phyloP scores from a whole-genome alignment of 2,113 vertebrate genomes.

The Syrmaticus mikado region DNA sequence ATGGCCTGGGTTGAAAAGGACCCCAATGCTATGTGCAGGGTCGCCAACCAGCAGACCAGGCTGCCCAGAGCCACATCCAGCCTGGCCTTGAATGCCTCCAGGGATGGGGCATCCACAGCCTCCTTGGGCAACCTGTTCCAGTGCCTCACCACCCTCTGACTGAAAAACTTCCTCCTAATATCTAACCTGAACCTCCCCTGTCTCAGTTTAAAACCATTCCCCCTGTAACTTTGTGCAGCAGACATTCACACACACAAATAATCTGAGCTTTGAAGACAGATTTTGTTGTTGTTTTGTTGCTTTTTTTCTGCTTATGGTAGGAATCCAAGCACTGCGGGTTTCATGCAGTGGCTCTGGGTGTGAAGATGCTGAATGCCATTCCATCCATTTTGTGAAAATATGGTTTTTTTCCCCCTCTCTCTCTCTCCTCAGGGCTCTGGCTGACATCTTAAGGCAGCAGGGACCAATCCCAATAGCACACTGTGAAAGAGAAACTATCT shows the following conservation, averaged over 20 bases:
- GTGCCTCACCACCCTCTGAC: no score
- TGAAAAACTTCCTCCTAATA: no score
- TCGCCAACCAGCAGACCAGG: no score
- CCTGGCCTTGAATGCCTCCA: no score
- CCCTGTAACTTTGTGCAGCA: not conserved
- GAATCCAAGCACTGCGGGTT: not conserved
- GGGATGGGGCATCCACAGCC: no score
- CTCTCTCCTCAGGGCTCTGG: slow-evolving; percentile 88
- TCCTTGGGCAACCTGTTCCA: no score
- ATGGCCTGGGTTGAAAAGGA: no score
- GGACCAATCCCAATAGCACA: slow-evolving; percentile 98
- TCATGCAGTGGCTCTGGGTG: not conserved
- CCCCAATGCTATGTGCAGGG: no score
- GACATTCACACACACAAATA: not conserved
- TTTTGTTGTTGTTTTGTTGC: not conserved
- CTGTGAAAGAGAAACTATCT: slow-evolving; percentile 97
- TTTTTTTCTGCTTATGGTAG: not conserved
- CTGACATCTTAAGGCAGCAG: slow-evolving; percentile 98
- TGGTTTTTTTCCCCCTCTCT: not conserved
- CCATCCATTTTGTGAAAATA: not conserved
- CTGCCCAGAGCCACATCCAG: no score
- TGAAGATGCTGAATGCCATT: not conserved
- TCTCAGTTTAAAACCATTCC: no score
- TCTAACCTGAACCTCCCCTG: no score
- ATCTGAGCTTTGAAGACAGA: not conserved